Base-by-base conservation (phyloP, 2,888 invertebrate genomes). In the Strigamia maritima region DNA sequence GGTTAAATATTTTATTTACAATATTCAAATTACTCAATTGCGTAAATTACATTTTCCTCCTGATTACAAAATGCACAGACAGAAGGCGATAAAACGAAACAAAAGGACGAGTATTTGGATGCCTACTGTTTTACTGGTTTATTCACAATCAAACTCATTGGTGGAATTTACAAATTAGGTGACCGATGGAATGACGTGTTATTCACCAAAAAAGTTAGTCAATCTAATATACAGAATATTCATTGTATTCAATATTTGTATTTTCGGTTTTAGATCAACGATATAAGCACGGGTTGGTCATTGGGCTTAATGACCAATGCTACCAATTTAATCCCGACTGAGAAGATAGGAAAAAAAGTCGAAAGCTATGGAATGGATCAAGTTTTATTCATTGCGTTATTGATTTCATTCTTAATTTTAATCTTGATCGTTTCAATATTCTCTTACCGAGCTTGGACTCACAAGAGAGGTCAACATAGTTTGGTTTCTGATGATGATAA, bases 251-350 rank as follows among this genome's bases (percentile, higher is more conserved):
- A 31, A n/a, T n/a, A n/a, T n/a, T 31, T 31, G 2, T 31, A 31
- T 40, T 38, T 76, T 76, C n/a, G 14, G 12, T 28, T 14, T n/a
- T 76, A 76, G 76, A 19, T 76, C 19, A 19, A 76, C 22, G 76
- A 40, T 0, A 84, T 85, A 31, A 85, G 85, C 40, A 81, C 87
- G 24, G 88, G 88, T 1, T 88, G 88, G 88, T 82, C 87, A 0
- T 81, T 88, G 40, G 88, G 88, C 6, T 88, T 85, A 81, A 87
- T 88, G 86, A 83, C 88, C 14, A 85, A 87, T 81, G 85, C 86
- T 24, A 88, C 87, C 3, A 86, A 86, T 75, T 81, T 81, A 31
- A 85, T 87, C 76, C 84, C 86, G 31, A 82, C 83, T 4, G 83
- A 83, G 7, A 79, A 76, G 12, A 82, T 82, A n/a, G 70, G 31